These are phyloP conservation scores for Meda fulgida DNA, from an alignment of 2,797 vertebrate species.

Conservation along the genomic window DNA sequence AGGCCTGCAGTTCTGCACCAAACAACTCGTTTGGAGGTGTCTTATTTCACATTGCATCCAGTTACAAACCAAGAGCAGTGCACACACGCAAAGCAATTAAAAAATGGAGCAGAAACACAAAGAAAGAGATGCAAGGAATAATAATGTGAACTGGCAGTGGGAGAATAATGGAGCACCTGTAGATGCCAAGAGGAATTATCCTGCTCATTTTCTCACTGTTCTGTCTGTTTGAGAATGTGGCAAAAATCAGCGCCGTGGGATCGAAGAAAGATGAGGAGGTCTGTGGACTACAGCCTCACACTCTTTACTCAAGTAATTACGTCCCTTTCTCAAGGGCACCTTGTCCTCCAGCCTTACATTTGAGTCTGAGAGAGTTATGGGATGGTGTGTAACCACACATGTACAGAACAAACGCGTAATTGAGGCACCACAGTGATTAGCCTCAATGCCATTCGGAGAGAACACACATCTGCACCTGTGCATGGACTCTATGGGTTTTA, in stretches of 20 bases:
- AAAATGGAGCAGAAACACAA: conserved; percentile 7
- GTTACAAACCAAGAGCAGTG: conserved; percentile 28
- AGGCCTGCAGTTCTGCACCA: background rate
- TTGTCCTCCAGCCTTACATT: conserved; percentile 57
- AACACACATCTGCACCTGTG: conserved; percentile 42
- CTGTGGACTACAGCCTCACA: conserved; percentile 8
- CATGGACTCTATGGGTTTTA: conserved; percentile 28
- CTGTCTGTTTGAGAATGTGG: conserved; percentile 29
- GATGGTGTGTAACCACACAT: background rate
- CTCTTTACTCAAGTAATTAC: conserved; percentile 45
- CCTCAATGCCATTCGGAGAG: conserved; percentile 58
- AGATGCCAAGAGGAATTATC: conserved; percentile 43
- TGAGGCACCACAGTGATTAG: conserved; percentile 65
- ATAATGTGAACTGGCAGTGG: background rate
- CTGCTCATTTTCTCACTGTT: conserved; percentile 34
- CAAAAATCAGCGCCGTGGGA: conserved; percentile 21
- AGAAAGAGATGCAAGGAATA: conserved; percentile 1
- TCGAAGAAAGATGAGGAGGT: background rate
- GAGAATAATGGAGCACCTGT: conserved; percentile 50
- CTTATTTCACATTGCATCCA: conserved; percentile 38
- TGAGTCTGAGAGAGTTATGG: background rate
- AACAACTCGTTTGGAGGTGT: background rate
- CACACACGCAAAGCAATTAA: conserved; percentile 45
- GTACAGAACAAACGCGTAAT: conserved; percentile 16
- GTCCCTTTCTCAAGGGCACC: conserved; percentile 41